Percentiles rank a stretch among this genome's conserved stretches.
Evolutionary conservation across 2,113 vertebrate species (phyloP).

Genomic region (Eptesicus fuscus): DNA sequence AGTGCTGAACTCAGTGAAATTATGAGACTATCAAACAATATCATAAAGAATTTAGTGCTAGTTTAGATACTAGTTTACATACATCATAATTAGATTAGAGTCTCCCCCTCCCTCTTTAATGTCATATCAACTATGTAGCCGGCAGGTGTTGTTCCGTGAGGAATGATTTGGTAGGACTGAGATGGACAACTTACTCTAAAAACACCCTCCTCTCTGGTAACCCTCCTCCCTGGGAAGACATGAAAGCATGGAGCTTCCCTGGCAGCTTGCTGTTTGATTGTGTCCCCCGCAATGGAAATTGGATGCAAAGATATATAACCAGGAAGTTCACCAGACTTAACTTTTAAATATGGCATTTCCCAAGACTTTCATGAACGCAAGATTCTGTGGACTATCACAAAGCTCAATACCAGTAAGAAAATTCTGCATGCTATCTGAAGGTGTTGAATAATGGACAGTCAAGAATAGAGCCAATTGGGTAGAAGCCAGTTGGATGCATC

Average conservation of each 20-base stretch:
- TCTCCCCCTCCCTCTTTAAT: background rate
- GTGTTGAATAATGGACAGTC: background rate
- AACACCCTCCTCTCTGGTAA: conserved; percentile 26
- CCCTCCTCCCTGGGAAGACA: background rate
- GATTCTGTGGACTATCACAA: background rate
- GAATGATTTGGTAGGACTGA: conserved; percentile 21
- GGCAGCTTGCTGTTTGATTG: conserved; percentile 2
- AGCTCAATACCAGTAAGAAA: background rate
- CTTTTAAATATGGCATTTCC: conserved; percentile 36
- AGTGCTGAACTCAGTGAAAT: background rate
- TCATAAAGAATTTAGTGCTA: background rate
- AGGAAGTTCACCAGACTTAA: conserved; percentile 59
- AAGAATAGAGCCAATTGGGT: background rate
- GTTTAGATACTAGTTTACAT: conserved; percentile 36
- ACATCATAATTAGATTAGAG: conserved; percentile 48
- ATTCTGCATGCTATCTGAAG: background rate
- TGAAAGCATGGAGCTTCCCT: background rate
- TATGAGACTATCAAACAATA: background rate
- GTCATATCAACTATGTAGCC: conserved; percentile 19
- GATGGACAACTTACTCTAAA: background rate
- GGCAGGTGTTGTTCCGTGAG: background rate
- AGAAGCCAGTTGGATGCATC: background rate
- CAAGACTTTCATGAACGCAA: conserved; percentile 15
- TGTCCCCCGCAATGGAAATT: conserved; percentile 48
- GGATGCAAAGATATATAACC: conserved; percentile 54